These are phyloP conservation scores for Lemur catta DNA, from an alignment of 2,797 vertebrate genomes.

Conservation along the genomic window DNA sequence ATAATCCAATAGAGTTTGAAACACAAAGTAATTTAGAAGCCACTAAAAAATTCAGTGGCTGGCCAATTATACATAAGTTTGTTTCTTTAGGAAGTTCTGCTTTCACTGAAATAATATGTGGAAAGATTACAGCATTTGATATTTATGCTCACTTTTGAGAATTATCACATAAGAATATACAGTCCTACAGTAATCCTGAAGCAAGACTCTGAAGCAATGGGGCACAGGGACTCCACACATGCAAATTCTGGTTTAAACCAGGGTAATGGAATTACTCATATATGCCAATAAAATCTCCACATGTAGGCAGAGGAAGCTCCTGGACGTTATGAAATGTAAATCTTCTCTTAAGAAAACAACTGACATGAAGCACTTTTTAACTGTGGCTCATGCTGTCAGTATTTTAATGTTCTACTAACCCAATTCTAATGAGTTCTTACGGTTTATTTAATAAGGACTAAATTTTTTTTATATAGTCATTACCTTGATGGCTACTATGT, in stretches of 20 bases:
- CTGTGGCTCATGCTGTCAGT: slow-evolving; percentile 56
- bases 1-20: background rate
- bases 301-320: background rate
- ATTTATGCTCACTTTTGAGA: background rate
- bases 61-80: background rate
- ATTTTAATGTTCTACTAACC: slow-evolving; percentile 60
- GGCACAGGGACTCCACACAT: background rate
- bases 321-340: slow-evolving; percentile 64
- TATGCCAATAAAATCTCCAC: slow-evolving; percentile 39
- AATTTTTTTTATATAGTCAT: slow-evolving; percentile 53
- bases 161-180: background rate
- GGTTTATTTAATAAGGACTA: slow-evolving; percentile 65
- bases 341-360: slow-evolving; percentile 60
- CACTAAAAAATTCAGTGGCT: background rate
- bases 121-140: background rate
- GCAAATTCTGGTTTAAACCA: slow-evolving; percentile 39
- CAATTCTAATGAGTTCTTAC: slow-evolving; percentile 65
- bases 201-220: background rate
- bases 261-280: background rate
- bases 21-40: background rate
- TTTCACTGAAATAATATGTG: background rate
- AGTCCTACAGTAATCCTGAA: background rate
- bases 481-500: slow-evolving; percentile 38
- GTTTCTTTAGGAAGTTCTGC: background rate
- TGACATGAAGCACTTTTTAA: slow-evolving; percentile 40